These are phyloP conservation scores for Plecturocebus donacophilus DNA, from an alignment of 2,113 vertebrate species.

Conservation along the genomic window DNA sequence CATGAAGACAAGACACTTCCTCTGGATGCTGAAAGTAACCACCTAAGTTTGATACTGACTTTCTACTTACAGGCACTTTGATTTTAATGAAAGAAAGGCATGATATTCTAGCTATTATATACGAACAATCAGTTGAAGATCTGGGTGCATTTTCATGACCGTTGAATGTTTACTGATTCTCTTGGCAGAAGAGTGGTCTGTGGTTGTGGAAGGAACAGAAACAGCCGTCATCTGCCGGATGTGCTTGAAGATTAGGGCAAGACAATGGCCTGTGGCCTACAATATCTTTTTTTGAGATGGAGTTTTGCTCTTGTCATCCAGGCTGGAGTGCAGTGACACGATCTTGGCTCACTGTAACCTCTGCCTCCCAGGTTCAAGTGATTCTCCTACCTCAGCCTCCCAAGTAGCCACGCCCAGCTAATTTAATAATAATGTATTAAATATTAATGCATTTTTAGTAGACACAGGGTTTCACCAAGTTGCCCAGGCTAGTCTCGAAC, in stretches of 20 bases:
- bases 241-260: background rate
- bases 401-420: no score
- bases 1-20: constrained; percentile 90
- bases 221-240: accelerated
- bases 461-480: no score
- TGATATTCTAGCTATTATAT: background rate
- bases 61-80: background rate
- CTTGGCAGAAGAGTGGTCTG: background rate
- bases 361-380: no score
- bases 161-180: background rate
- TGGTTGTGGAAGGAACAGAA: background rate
- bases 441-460: no score
- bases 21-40: constrained; percentile 92
- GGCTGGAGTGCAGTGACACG: no score
- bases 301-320: no score
- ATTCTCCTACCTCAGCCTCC: no score
- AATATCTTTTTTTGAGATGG: no score
- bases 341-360: no score
- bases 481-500: no score
- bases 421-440: no score
- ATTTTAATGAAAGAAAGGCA: background rate
- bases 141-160: background rate
- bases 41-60: background rate
- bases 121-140: background rate
- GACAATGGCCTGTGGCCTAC: accelerated